phyloP scores from a whole-genome alignment of 2,888 invertebrate species.

The Sialis lutaria region DNA sequence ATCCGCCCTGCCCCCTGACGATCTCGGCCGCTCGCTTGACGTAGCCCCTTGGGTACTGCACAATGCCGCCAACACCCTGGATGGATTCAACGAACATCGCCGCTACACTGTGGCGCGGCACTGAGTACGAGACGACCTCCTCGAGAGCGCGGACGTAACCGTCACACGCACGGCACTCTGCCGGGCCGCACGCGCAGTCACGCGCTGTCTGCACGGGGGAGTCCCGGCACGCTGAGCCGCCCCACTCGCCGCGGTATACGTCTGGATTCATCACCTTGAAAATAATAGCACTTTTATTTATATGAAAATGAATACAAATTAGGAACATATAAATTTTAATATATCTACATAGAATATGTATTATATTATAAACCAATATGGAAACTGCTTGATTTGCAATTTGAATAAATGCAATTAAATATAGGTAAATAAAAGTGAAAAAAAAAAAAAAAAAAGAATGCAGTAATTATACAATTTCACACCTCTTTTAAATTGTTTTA shows the following conservation, averaged over 20 bases:
- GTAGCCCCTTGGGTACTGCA: constrained; percentile 83
- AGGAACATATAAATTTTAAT: no score
- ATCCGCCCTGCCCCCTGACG: constrained; percentile 65
- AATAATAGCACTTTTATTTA: constrained; percentile 4
- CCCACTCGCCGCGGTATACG: constrained; percentile 81
- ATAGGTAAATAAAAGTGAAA: no score
- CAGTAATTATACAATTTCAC: no score
- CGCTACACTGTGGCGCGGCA: constrained; percentile 65
- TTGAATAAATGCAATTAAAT: no score
- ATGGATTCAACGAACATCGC: constrained; percentile 91
- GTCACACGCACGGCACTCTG: constrained; percentile 49
- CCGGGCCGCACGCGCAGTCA: constrained; percentile 41
- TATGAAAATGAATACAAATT: background rate
- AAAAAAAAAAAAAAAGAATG: no score
- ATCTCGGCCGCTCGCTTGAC: constrained; percentile 62
- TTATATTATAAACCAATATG: no score
- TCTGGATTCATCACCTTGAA: constrained; percentile 77
- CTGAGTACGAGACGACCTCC: constrained; percentile 58
- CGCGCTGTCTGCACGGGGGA: constrained; percentile 59
- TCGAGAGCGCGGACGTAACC: constrained; percentile 70
- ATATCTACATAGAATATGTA: no score
- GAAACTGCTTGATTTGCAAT: no score
- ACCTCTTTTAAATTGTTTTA: no score
- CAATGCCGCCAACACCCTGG: constrained; percentile 87
- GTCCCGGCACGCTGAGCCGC: constrained; percentile 74